Percentiles rank a stretch among this genome's conserved stretches.
Evolutionary conservation across 2,113 vertebrate genomes (phyloP).

Genomic region (Hymenochirus boettgeri): DNA sequence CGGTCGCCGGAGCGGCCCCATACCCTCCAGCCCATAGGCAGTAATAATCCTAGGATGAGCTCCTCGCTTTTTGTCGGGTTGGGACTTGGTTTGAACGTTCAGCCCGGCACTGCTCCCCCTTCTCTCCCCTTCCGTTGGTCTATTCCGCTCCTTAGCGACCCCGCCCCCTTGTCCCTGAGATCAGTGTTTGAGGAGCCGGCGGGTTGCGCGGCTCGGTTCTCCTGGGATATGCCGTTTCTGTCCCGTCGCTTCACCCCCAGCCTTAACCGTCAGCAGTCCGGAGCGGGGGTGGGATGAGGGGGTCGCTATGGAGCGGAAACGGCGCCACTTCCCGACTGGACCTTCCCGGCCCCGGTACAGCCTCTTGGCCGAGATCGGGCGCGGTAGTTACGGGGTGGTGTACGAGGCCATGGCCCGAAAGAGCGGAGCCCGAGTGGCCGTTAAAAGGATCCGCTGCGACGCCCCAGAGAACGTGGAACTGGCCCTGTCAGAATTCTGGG

Average conservation of each 20-base stretch:
- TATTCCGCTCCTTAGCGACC: neutral
- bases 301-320: conserved; percentile 42
- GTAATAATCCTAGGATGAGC: no score
- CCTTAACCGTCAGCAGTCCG: no score
- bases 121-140: neutral
- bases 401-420: conserved; percentile 80
- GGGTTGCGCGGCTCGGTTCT: neutral
- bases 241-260: neutral
- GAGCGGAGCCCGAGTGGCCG: conserved; percentile 79
- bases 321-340: conserved; percentile 53
- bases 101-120: neutral
- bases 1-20: neutral
- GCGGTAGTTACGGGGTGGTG: conserved; percentile 91
- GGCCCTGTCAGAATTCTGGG: conserved; percentile 90
- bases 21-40: neutral
- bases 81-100: no score
- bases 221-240: neutral
- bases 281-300: conserved; percentile 28
- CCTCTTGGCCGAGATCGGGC: conserved; percentile 84
- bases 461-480: conserved; percentile 94
- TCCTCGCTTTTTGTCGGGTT: no score
- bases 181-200: no score
- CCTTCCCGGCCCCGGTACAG: conserved; percentile 72
- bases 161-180: neutral
- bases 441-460: conserved; percentile 92